A percentile compares a stretch with the other conserved stretches of the same genome.
Evolutionary conservation across 2,113 vertebrate genomes (phyloP).

Genomic region (Microtus pennsylvanicus): DNA sequence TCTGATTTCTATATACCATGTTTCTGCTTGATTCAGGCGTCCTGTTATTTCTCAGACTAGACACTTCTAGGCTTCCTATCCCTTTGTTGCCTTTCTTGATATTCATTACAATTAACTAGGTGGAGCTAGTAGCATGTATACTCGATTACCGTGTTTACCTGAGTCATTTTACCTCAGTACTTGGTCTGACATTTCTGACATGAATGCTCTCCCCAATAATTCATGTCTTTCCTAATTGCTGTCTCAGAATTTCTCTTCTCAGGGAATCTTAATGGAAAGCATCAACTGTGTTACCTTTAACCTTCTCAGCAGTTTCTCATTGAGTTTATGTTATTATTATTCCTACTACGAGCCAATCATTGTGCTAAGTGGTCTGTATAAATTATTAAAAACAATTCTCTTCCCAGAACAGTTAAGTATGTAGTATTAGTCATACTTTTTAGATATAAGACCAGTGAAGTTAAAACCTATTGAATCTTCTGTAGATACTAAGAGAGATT

Average conservation of each 20-base stretch:
- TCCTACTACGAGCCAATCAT: conserved; percentile 43
- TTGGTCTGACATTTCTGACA: conserved; percentile 41
- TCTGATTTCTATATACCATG: not conserved
- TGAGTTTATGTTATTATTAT: conserved; percentile 44
- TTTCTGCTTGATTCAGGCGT: not conserved
- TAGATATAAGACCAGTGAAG: conserved; percentile 19
- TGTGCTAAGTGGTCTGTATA: conserved; percentile 58
- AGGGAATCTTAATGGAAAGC: conserved; percentile 40
- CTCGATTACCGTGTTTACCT: not conserved
- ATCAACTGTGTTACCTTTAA: conserved; percentile 4
- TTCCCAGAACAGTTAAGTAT: not conserved
- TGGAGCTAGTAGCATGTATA: not conserved
- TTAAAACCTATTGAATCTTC: conserved; percentile 48
- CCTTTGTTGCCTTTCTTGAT: not conserved
- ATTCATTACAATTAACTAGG: conserved; percentile 17
- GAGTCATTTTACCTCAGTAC: conserved; percentile 12
- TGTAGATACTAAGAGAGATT: not conserved
- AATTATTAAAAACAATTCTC: conserved; percentile 68
- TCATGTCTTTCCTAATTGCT: conserved; percentile 40
- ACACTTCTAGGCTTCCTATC: not conserved
- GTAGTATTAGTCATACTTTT: conserved; percentile 35
- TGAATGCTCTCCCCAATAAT: conserved; percentile 23
- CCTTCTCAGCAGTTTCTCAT: conserved; percentile 7
- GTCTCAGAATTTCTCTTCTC: conserved; percentile 53
- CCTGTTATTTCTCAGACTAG: not conserved